phyloP scores from a whole-genome alignment of 2,888 invertebrate genomes.

The Micoletzkya japonica region DNA sequence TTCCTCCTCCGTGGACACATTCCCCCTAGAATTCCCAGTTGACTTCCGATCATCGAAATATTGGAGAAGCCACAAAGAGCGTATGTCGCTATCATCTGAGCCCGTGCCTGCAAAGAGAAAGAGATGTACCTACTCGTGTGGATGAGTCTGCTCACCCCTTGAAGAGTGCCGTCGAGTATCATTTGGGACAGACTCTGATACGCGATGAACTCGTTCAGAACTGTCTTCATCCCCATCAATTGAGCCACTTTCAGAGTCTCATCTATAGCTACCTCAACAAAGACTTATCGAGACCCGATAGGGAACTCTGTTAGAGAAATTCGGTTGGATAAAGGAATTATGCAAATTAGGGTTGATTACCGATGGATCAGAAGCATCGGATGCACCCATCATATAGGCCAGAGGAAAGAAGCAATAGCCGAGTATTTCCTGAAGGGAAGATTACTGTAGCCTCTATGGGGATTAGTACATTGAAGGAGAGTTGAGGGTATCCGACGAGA shows the following conservation, averaged over 20 bases:
- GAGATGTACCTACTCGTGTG: background rate
- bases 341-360: too few species aligned
- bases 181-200: constrained; percentile 46
- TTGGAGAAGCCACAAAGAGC: constrained; percentile 68
- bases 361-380: constrained; percentile 40
- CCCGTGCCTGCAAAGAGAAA: constrained; percentile 34
- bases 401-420: constrained; percentile 45
- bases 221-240: constrained; percentile 58
- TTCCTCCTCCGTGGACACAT: constrained; percentile 45
- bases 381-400: constrained; percentile 54
- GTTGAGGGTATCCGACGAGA: constrained; percentile 73
- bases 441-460: too few species aligned
- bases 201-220: constrained; percentile 60
- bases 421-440: constrained; percentile 14
- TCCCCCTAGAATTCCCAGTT: constrained; percentile 60
- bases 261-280: constrained; percentile 27
- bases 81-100: constrained; percentile 62
- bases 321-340: too few species aligned
- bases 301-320: too few species aligned
- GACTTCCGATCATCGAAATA: constrained; percentile 66
- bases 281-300: background rate
- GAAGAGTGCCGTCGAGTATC: constrained; percentile 30
- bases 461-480: constrained; percentile 70
- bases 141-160: constrained; percentile 18
- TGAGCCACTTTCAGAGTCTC: constrained; percentile 49